Conservation (phyloP, 1,140 invertebrate genomes). For the Aradophagus sp. region DNA sequence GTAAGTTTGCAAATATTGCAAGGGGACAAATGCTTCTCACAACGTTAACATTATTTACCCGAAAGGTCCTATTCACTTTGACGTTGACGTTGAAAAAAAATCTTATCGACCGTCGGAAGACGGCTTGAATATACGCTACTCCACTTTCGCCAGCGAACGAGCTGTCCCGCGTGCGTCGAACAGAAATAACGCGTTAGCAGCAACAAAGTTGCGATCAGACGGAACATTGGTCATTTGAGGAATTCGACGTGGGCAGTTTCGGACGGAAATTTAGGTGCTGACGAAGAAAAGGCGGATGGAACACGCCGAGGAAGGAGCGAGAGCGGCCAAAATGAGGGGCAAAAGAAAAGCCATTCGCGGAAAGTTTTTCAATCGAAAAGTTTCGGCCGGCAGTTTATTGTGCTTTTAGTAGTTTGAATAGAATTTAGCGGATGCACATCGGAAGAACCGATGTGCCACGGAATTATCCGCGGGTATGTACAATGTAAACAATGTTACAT, state of each 20-base stretch:
- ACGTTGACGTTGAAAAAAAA: no score
- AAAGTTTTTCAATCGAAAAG: constrained; percentile 69
- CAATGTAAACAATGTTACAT: constrained; percentile 50
- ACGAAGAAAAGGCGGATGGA: constrained; percentile 48
- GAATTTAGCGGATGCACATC: constrained; percentile 58
- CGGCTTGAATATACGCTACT: no score
- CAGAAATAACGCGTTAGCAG: constrained; percentile 38
- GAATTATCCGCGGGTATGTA: constrained; percentile 51
- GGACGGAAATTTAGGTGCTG: constrained; percentile 67
- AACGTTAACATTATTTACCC: no score
- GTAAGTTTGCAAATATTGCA: no score
- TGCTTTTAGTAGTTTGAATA: constrained; percentile 65
- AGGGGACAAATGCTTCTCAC: no score
- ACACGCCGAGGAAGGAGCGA: constrained; percentile 13
- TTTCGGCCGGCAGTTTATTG: constrained; percentile 64
- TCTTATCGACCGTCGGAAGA: no score
- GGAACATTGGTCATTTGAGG: constrained; percentile 49
- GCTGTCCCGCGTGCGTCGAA: constrained; percentile 4
- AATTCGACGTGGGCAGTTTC: constrained; percentile 49
- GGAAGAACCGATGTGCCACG: constrained; percentile 48
- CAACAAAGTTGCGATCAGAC: constrained; percentile 47
- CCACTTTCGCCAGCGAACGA: no score
- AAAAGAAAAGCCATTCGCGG: constrained; percentile 57
- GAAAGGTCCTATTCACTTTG: no score
- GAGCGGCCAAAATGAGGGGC: constrained; percentile 30